Evolutionary conservation across 2,797 vertebrate species (phyloP), one percentile per base, ranked within the genome.

Genomic region (Phrynocephalus guinanensis): DNA sequence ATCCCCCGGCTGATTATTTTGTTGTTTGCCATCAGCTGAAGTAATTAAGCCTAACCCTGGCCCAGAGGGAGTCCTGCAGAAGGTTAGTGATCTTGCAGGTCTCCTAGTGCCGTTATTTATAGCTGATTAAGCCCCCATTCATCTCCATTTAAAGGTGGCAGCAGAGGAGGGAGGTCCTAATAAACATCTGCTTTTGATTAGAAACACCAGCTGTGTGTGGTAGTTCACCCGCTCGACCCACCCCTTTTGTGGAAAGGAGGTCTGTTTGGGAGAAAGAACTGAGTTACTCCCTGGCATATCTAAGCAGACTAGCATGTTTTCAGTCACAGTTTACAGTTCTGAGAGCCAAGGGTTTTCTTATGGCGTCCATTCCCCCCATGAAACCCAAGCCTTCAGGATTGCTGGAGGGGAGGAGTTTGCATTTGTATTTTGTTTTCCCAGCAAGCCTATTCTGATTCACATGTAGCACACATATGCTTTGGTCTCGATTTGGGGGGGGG

Each of bases 51-150:
- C 94, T 95, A 94, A 95, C 94, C 94, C 89, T 67, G 86, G 92
- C 95, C 95, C 90, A 91, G 83, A 80, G 92, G 94, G 95, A 96
- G 91, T 91, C 93, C 78, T 90, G 93, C 92, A 93, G 95, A 95
- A 95, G 95, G 95, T 91, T 94, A 95, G 91, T 86, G 94, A 96
- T 95, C 94, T 92, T 44, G 94, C 89, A 94, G 94, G 94, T 94
- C 93, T 91, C 93, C 93, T 92, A 63, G 20, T 0, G 82, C 89
- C 94, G 94, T 95, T 96, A 96, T 96, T 96, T 96, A 96, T 95
- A 95, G 94, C 92, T 96, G 95, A 96, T 96, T 95, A 95, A 95
- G 93, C 93, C 92, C 38, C 94, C 94, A 95, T 96, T 96, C 95
- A 95, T 96, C 95, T 95, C 93, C 93, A 94, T 94, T 95, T 94